These are phyloP conservation scores for Monomorium pharaonis DNA, from an alignment of 1,140 invertebrate genomes.

Conservation along the genomic window DNA sequence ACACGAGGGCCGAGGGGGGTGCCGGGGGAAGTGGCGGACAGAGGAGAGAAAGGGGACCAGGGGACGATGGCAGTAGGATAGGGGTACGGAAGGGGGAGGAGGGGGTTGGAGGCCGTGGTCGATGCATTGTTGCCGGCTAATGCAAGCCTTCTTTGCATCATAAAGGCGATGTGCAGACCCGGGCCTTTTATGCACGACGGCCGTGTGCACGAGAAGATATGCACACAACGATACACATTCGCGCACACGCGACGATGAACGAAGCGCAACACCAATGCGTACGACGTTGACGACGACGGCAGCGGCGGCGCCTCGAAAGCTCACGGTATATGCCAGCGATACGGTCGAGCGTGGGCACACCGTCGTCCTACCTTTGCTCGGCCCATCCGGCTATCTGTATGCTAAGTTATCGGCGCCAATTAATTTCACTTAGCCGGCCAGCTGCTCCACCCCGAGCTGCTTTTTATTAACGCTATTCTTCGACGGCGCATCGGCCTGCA, in stretches of 20 bases:
- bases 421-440: constrained; percentile 72
- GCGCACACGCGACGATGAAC: constrained; percentile 28
- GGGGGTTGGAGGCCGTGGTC: constrained; percentile 49
- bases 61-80: background rate
- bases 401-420: constrained; percentile 66
- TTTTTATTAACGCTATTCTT: constrained; percentile 37
- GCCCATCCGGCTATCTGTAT: constrained; percentile 55
- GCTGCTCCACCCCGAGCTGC: constrained; percentile 55
- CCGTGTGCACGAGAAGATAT: constrained; percentile 60
- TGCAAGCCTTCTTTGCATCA: constrained; percentile 78
- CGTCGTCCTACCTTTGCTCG: constrained; percentile 51
- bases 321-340: constrained; percentile 37
- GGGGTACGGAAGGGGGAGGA: background rate
- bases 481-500: background rate
- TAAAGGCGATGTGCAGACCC: constrained; percentile 72
- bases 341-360: constrained; percentile 23
- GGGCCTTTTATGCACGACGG: constrained; percentile 71
- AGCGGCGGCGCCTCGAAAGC: constrained; percentile 28
- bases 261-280: constrained; percentile 10
- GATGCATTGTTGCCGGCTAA: constrained; percentile 76
- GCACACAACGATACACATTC: constrained; percentile 31
- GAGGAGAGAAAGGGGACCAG: background rate
- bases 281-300: background rate
- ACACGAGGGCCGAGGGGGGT: background rate
- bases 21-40: background rate